Evolutionary conservation across 37 sponge, comb jelly and placozoan species (phyloP), one percentile per base, ranked within the genome.

Genomic region (Amphimedon queenslandica): DNA sequence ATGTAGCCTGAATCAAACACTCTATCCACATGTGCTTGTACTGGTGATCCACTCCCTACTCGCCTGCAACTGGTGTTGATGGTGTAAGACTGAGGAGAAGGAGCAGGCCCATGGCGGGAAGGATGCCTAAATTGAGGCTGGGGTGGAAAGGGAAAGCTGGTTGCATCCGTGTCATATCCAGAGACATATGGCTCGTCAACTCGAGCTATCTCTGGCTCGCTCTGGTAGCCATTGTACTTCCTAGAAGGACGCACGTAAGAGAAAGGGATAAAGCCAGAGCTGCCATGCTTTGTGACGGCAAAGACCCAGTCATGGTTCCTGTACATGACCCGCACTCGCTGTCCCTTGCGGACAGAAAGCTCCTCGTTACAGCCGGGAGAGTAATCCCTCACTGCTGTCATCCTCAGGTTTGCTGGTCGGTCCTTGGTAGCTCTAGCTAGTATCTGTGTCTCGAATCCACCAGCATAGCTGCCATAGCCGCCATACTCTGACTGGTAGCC

Each of bases 231-330:
- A 20, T 70, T 78, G 56, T 89, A 89, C 53, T 89, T 89, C 11
- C 91, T 84, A 11, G 91, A 90, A 0, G 78, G 77, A 21, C 91
- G 51, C n/a, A 85, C 74, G 43, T 63, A 90, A 25, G 27, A 69
- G 79, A 80, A 90, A 0, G 91, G 91, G 30, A 90, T 64, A 69
- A 77, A 90, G 27, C 91, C 91, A 3, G 70, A 57, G 2, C 69
- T 73, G 6, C 91, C 91, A 25, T 73, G 72, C 79, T 90, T 90
- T 29, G 83, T 90, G 39, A 81, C 70, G 30, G 87, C 82, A 57
- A 75, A 90, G 30, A 83, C 91, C 91, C 91, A 90, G 74, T 90
- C 86, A 43, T 85, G 77, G 64, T 82, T 80, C 39, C 85, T 74
- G 71, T 90, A 90, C 38, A 90, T 74, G 0, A 90, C 87, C 38